Evolutionary conservation across 2,888 invertebrate species (phyloP).

Genomic region (Sinotaia quadrata): DNA sequence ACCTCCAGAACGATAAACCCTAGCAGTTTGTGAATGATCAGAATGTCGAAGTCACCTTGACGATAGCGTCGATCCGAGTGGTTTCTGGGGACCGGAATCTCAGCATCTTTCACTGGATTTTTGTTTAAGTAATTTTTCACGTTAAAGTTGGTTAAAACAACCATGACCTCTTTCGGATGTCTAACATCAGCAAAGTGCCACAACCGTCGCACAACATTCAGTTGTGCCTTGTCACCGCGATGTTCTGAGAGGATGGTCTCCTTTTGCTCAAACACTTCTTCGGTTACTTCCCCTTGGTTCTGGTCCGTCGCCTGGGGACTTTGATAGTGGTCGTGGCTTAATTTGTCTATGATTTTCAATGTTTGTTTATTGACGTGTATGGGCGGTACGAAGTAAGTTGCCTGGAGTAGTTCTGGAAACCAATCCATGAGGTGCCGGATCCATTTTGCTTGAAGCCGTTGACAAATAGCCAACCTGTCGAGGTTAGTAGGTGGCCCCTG

Average conservation of each 20-base stretch:
- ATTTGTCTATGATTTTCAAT: not conserved
- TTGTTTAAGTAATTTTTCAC: conserved; percentile 14
- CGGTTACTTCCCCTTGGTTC: not conserved
- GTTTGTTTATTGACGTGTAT: conserved; percentile 4
- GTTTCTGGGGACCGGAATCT: too few species aligned
- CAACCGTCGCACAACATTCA: not conserved
- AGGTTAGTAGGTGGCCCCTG: too few species aligned
- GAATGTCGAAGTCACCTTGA: conserved; percentile 4
- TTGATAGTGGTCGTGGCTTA: not conserved
- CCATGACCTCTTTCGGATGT: conserved; percentile 3
- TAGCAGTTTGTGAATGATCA: not conserved
- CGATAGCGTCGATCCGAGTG: not conserved
- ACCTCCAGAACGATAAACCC: conserved; percentile 12
- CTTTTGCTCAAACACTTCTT: not conserved
- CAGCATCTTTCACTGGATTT: too few species aligned
- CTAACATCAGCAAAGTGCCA: not conserved
- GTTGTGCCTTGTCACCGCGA: conserved; percentile 8
- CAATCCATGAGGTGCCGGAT: too few species aligned
- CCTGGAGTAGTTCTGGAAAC: too few species aligned
- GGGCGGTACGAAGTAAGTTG: conserved; percentile 9
- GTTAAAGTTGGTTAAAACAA: conserved; percentile 5
- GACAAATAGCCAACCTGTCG: too few species aligned
- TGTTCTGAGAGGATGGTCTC: not conserved
- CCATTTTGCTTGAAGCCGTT: too few species aligned
- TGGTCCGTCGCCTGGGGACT: not conserved